phyloP scores from a whole-genome alignment of 1,140 invertebrate species.

The Galendromus occidentalis region DNA sequence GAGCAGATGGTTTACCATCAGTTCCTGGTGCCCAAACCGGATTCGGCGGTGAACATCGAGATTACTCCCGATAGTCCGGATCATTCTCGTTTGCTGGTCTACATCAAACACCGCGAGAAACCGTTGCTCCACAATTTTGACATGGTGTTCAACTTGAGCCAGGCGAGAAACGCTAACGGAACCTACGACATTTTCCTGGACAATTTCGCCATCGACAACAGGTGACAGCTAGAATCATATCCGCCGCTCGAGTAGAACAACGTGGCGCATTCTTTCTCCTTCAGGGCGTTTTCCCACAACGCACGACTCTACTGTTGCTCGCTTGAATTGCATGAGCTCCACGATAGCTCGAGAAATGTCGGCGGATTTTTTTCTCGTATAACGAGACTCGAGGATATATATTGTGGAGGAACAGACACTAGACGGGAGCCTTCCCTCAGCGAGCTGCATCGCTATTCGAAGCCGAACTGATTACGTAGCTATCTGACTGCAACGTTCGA shows the following conservation, averaged over 20 bases:
- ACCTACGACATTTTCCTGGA: conserved; percentile 21
- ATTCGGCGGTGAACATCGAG: conserved; percentile 23
- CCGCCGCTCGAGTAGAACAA: background rate
- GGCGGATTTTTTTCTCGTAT: too few species aligned
- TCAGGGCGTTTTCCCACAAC: too few species aligned
- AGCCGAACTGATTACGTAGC: too few species aligned
- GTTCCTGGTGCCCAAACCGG: conserved; percentile 22
- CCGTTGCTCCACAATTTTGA: conserved; percentile 21
- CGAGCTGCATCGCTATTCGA: too few species aligned
- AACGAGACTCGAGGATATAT: too few species aligned
- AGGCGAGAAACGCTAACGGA: conserved; percentile 15
- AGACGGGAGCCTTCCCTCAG: too few species aligned
- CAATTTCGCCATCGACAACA: conserved; percentile 20
- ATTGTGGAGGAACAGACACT: too few species aligned
- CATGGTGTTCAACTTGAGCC: conserved; percentile 18
- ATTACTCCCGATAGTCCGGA: conserved; percentile 20
- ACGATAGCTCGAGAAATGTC: too few species aligned
- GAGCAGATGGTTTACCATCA: conserved; percentile 23
- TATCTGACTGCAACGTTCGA: too few species aligned
- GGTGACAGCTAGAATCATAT: too few species aligned
- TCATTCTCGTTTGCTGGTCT: conserved; percentile 19
- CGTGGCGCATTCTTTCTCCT: background rate
- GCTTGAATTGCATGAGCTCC: too few species aligned
- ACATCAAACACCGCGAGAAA: conserved; percentile 21
- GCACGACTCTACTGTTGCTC: too few species aligned